A percentile compares a stretch with the other conserved stretches of the same genome.
phyloP scores from a whole-genome alignment of 2,888 invertebrate species.

The Arge pagana region DNA sequence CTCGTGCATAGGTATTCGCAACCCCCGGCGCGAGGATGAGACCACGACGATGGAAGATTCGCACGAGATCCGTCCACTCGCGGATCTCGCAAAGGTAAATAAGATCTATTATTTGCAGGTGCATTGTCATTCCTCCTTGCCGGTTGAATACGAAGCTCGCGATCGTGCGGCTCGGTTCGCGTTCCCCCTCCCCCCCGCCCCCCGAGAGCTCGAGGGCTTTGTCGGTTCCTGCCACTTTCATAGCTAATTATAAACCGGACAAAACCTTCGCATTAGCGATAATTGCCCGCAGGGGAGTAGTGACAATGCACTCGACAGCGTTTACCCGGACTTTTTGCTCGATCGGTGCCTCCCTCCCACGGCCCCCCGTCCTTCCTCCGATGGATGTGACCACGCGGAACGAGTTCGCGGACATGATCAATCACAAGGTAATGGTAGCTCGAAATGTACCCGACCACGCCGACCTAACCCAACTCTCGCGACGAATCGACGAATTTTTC shows the following conservation, averaged over 20 bases:
- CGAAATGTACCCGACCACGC: neutral
- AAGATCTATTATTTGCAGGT: slow-evolving; percentile 34
- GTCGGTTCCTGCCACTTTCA: slow-evolving; percentile 44
- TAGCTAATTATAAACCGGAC: slow-evolving; percentile 47
- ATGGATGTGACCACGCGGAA: slow-evolving; percentile 45
- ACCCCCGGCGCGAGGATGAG: too few relatives aligned
- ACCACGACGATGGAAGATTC: too few relatives aligned
- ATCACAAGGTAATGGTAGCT: slow-evolving; percentile 48
- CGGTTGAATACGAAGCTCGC: slow-evolving; percentile 6
- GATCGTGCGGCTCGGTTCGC: neutral
- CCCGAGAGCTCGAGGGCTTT: slow-evolving; percentile 34
- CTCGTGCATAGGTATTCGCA: too few relatives aligned
- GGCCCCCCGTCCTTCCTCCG: neutral
- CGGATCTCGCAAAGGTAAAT: slow-evolving; percentile 26
- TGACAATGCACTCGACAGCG: slow-evolving; percentile 32
- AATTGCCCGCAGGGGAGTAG: slow-evolving; percentile 33
- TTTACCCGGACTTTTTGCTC: slow-evolving; percentile 35
- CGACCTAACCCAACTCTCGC: neutral
- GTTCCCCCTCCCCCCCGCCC: slow-evolving; percentile 23
- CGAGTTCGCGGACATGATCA: slow-evolving; percentile 48
- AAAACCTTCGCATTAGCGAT: slow-evolving; percentile 46
- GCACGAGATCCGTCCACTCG: neutral
- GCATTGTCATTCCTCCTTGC: slow-evolving; percentile 34
- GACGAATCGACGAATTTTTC: slow-evolving; percentile 43
- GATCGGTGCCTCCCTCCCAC: slow-evolving; percentile 34